Evolutionary conservation across 1,140 invertebrate species (phyloP).

Genomic region (Penaeus indicus): DNA sequence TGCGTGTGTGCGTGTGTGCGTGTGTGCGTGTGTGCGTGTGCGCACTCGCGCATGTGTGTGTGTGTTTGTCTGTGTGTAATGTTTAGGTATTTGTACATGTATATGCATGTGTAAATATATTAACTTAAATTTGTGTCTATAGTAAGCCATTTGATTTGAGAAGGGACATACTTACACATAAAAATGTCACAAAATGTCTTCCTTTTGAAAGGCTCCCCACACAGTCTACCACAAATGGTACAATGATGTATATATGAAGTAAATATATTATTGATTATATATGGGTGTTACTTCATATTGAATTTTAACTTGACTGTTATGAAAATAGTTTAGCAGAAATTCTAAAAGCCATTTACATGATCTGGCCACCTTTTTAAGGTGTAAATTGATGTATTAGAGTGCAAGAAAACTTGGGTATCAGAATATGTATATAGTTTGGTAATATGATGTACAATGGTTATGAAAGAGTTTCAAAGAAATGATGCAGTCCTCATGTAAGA

Average conservation of each 20-base stretch:
- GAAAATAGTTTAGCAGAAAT: too few species aligned
- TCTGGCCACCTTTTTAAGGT: too few species aligned
- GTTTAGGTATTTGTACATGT: too few species aligned
- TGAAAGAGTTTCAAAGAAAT: neutral
- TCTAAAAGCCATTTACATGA: too few species aligned
- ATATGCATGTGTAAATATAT: too few species aligned
- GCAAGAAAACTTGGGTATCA: neutral
- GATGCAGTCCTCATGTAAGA: neutral
- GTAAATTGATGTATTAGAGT: neutral
- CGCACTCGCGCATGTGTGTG: too few species aligned
- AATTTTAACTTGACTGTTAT: too few species aligned
- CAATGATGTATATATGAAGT: slow-evolving; percentile 31
- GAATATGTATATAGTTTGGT: slow-evolving; percentile 11
- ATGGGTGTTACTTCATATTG: too few species aligned
- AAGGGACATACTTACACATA: slow-evolving; percentile 4
- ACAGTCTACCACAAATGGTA: slow-evolving; percentile 30
- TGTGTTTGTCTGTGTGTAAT: too few species aligned
- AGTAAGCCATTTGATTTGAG: neutral
- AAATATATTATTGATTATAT: neutral
- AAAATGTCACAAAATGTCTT: slow-evolving; percentile 27
- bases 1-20: too few species aligned
- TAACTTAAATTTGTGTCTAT: neutral
- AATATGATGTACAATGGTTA: slow-evolving; percentile 26
- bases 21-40: too few species aligned
- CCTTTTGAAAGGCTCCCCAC: slow-evolving; percentile 18